A percentile compares a stretch with the other conserved stretches of the same genome.
Conservation (phyloP, 1,140 invertebrate genomes). For the Apis mellifera region Amel_HAv3.1 CM009939.2:7791501-7792000, state of each 20-base stretch:
- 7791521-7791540: not conserved
- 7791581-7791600: not conserved
- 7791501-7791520: not conserved
- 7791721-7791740: not conserved
- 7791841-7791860: not conserved
- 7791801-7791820: not conserved
- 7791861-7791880: constrained; percentile 18
- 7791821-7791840: not conserved
- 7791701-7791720: not conserved
- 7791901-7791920: not conserved
- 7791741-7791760: not conserved
- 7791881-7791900: constrained; percentile 7
- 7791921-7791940: not conserved
- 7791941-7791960: constrained; percentile 16
- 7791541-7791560: not conserved
- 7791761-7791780: not conserved
- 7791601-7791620: not conserved
- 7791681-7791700: not conserved
- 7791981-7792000: not conserved
- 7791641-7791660: not conserved
- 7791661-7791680: too few relatives aligned
- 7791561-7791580: not conserved
- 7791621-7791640: not conserved
- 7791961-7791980: not conserved
- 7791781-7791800: not conserved